Base-by-base conservation (phyloP, 2,113 vertebrate genomes). In the Miniopterus natalensis region DNA sequence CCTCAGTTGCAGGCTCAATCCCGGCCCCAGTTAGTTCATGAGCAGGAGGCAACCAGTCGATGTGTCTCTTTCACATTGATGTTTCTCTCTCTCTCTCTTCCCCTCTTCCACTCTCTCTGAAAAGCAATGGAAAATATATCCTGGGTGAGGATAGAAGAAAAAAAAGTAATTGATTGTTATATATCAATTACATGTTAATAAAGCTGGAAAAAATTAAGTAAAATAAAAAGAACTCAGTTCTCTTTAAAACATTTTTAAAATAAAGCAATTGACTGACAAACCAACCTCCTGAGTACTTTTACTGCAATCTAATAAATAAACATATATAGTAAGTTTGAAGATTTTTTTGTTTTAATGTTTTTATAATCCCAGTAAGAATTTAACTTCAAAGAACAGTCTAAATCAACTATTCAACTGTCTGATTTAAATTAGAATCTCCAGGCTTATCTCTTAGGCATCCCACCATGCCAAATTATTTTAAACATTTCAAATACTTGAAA, bases 311-410 rank as follows among this genome's bases (percentile, higher is more conserved):
- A 53, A 84, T 70, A 59, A 51, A 31, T 84, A 78, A 88, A 89
- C 12, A 71, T 74, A 77, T 53, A 53, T 11, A 70, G 49, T 25
- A 63, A 36, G 47, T 71, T 71, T 84, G 59, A 47, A 40, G n/a
- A 13, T 27, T 36, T 88, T 63, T 36, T 8, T 31, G 42, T 81
- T 81, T 29, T 8, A 25, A 78, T 59, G 27, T 57, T 66, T 27
- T 78, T 94, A 92, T 10, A 88, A 71, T 88, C 23, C n/a, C 36
- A 92, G 14, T 42, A 78, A 59, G 40, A 51, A 86, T 36, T 86
- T 59, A 92, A 78, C 47, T 23, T 59, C 8, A 21, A 59, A 68
- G 49, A 70, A 70, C n/a, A 75, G 15, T 49, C 15, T 55, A 77
- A 95, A 55, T 79, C 27, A 80, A 49, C 36, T 75, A 81, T 51